Percentiles rank a stretch among this genome's conserved stretches.
These are phyloP conservation scores for Prinia subflava DNA, from an alignment of 2,113 vertebrate species.

Conservation along the genomic window DNA sequence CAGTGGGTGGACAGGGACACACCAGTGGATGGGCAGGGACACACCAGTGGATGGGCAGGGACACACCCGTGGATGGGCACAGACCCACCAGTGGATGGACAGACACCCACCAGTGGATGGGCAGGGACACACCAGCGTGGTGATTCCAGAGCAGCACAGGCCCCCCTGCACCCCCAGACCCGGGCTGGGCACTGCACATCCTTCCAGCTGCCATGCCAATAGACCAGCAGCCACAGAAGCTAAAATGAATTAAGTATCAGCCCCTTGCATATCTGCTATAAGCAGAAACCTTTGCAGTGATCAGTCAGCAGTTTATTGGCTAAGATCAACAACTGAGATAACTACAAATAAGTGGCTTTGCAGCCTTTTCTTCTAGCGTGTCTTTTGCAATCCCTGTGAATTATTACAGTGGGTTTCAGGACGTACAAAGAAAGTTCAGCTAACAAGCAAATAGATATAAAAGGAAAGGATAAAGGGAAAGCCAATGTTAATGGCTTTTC, in stretches of 20 bases:
- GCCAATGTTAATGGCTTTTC: slow-evolving; percentile 54
- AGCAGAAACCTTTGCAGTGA: slow-evolving; percentile 45
- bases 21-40: no score
- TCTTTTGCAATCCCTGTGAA: slow-evolving; percentile 53
- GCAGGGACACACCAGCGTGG: background rate
- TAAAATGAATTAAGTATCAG: background rate
- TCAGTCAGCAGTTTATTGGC: slow-evolving; percentile 58
- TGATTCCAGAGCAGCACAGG: background rate
- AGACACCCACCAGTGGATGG: background rate
- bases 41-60: no score
- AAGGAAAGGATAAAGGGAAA: slow-evolving; percentile 49
- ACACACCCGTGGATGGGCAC: background rate
- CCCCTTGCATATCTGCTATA: background rate
- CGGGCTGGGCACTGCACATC: background rate
- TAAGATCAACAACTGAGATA: slow-evolving; percentile 54
- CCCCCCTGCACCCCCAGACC: background rate
- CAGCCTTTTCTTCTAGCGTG: slow-evolving; percentile 41
- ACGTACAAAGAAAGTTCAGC: slow-evolving; percentile 59
- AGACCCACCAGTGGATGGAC: no score
- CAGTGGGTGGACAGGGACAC: no score
- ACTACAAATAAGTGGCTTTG: slow-evolving; percentile 63
- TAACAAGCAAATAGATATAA: slow-evolving; percentile 52
- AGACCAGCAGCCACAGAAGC: background rate
- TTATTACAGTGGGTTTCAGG: slow-evolving; percentile 43
- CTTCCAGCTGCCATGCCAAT: background rate